A percentile compares a stretch with the other conserved stretches of the same genome.
Evolutionary conservation across 2,888 invertebrate species (phyloP).

Genomic region (Syrphus vitripennis): DNA sequence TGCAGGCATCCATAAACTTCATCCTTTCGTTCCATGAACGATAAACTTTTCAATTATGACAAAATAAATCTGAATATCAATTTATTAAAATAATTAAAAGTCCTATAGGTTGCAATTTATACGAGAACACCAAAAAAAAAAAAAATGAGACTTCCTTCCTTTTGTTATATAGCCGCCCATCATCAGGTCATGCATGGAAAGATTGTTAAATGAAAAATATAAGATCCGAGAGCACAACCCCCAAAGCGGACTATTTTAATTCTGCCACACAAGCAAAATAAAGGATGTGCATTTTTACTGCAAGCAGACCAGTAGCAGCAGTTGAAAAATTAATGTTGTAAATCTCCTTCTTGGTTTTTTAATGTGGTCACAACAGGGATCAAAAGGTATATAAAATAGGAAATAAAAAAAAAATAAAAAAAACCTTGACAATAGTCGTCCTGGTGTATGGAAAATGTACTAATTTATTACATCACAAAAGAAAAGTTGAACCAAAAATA

Average conservation of each 20-base stretch:
- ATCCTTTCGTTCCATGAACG: not conserved
- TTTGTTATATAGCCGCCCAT: not conserved
- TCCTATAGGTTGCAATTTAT: not conserved
- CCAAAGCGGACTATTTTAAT: not conserved
- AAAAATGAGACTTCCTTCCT: not conserved
- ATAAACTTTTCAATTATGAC: constrained; percentile 54
- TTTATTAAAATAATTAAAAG: constrained; percentile 39
- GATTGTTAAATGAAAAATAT: not conserved
- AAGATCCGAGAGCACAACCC: not conserved
- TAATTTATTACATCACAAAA: constrained; percentile 4
- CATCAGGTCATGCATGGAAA: not conserved
- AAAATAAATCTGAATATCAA: constrained; percentile 59
- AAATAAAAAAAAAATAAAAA: too few relatives aligned
- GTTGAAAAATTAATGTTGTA: constrained; percentile 34
- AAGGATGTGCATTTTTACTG: constrained; percentile 4
- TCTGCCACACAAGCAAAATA: not conserved
- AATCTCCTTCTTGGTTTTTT: constrained; percentile 18
- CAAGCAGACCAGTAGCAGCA: not conserved
- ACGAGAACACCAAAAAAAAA: not conserved
- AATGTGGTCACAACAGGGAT: constrained; percentile 15
- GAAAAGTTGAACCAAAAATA: not conserved
- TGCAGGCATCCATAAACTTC: not conserved
- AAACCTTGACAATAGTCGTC: constrained; percentile 10
- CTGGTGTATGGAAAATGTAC: not conserved
- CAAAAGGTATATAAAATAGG: not conserved